Conservation (phyloP, 2,888 invertebrate genomes). For the Synergus gifuensis region DNA sequence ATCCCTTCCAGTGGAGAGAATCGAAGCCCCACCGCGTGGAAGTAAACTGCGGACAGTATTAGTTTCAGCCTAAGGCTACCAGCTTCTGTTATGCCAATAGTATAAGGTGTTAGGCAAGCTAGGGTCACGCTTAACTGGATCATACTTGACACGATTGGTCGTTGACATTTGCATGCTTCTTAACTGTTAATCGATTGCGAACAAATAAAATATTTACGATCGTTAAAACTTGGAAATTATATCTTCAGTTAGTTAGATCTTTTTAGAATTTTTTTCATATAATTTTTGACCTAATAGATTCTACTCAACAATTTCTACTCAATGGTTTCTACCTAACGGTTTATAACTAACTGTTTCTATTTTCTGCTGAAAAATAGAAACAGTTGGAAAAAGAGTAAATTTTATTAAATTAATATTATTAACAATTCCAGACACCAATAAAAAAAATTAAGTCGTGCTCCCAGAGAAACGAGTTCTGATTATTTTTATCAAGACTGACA, state of each 20-base stretch:
- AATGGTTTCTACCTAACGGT: too few species aligned
- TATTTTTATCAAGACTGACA: not conserved
- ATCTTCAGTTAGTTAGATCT: too few species aligned
- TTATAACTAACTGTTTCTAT: too few species aligned
- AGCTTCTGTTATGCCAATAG: slow-evolving; percentile 64
- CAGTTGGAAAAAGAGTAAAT: too few species aligned
- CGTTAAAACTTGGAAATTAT: too few species aligned
- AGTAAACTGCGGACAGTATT: slow-evolving; percentile 66
- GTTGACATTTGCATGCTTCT: slow-evolving; percentile 31
- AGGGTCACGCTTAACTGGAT: slow-evolving; percentile 66
- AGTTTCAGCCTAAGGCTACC: slow-evolving; percentile 49
- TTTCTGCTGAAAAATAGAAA: too few species aligned
- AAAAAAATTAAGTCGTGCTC: not conserved
- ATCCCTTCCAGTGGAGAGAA: slow-evolving; percentile 57
- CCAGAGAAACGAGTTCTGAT: not conserved
- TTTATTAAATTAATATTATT: too few species aligned
- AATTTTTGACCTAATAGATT: too few species aligned
- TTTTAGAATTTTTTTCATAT: too few species aligned
- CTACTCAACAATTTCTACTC: too few species aligned
- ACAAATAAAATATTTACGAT: not conserved
- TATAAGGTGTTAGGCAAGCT: slow-evolving; percentile 55
- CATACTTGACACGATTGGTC: slow-evolving; percentile 64
- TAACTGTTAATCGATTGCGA: not conserved
- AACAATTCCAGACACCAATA: not conserved
- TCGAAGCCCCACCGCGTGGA: slow-evolving; percentile 70